phyloP scores from a whole-genome alignment of 2,113 vertebrate species.

The Oenanthe melanoleuca region DNA sequence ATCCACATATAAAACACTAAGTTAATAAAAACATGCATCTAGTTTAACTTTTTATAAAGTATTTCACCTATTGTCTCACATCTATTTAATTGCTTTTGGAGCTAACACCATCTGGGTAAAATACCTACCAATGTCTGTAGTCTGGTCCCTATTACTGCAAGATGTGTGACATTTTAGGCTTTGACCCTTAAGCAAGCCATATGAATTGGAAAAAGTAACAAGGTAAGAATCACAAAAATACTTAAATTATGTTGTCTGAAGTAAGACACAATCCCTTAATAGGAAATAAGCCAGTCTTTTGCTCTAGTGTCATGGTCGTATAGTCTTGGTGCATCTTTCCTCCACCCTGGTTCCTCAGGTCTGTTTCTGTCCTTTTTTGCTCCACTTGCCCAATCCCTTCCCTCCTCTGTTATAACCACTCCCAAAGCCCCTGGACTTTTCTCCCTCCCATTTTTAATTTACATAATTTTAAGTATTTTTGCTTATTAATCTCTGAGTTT shows the following conservation, averaged over 20 bases:
- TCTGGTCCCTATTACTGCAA: neutral
- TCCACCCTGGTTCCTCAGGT: neutral
- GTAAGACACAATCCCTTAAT: neutral
- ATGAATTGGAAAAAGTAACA: neutral
- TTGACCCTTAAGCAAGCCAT: neutral
- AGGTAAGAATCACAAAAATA: neutral
- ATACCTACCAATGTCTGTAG: neutral
- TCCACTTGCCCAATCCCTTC: fast-evolving
- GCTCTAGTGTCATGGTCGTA: neutral
- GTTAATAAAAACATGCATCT: neutral
- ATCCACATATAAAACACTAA: neutral
- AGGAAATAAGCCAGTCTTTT: neutral
- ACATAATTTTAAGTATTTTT: neutral
- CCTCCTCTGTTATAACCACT: neutral
- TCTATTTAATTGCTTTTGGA: neutral
- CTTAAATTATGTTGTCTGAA: neutral
- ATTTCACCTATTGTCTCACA: neutral
- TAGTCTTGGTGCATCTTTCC: neutral
- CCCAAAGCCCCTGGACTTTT: neutral
- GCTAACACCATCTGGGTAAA: neutral
- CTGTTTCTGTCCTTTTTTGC: neutral
- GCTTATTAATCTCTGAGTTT: neutral
- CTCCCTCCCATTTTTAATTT: neutral
- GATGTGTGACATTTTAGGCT: neutral
- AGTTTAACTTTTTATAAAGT: neutral